Evolutionary conservation across 1,140 invertebrate genomes (phyloP), one percentile per base, ranked within the genome.

Genomic region (Dreissena polymorpha): DNA sequence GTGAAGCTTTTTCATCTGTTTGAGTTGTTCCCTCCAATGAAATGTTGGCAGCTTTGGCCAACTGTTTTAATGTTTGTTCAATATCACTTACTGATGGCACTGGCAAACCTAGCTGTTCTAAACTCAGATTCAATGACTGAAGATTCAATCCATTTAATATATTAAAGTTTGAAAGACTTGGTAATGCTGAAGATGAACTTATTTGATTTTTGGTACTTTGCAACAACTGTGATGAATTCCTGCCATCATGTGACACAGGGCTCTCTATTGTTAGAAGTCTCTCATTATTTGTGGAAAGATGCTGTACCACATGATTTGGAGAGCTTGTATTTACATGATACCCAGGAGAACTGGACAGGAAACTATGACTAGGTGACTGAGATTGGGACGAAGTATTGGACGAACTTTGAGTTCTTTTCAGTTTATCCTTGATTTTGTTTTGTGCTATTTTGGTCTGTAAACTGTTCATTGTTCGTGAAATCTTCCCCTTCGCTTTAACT

Each of bases 361-460:
- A 78, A 53, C 83, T 73, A 73, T 85, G 83, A 21, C 72, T 85
- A 50, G 86, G 86, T n/a, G 88, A 89, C 71, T 88, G 81, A 12
- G 86, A 87, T 70, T 87, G 87, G 16, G 88, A 86, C 18, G 86
- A 80, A n/a, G 64, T 85, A 50, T 77, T 75, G 16, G 76, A 76
- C 25, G 83, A 87, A 67, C 87, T 89, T 75, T 92, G 91, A 71
- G 89, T 92, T 88, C 91, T 91, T 84, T 91, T 92, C 55, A 93
- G 85, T 86, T 94, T 94, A 76, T 93, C 93, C 71, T 93, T 92
- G 55, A 94, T 91, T 90, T 93, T 94, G 85, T 94, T 94, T 69
- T 93, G 92, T 78, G 93, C 94, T 84, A 94, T 94, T 88, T 94
- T 94, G 39, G 92, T 93, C 86, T 94, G 93, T 64, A 94, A 87